A percentile compares a stretch with the other conserved stretches of the same genome.
Conservation (phyloP, 92 coral and sea anemone genomes). For the Epizoanthus ramosus region DNA sequence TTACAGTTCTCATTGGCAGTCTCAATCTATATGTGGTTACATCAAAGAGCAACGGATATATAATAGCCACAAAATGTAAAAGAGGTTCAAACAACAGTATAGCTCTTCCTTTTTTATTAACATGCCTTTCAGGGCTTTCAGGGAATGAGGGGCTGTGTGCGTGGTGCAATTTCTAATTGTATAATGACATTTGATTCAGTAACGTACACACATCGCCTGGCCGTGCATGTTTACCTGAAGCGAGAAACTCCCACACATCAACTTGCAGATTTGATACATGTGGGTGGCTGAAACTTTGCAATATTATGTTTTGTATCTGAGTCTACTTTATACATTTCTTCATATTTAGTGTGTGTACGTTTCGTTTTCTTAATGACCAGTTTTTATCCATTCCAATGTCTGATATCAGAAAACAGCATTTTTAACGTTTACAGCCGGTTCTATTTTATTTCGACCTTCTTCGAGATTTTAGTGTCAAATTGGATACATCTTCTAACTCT, state of each 20-base stretch:
- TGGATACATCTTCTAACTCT: background rate
- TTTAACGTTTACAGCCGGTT: background rate
- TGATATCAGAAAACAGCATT: background rate
- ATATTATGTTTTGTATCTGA: background rate
- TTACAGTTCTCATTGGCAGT: no score
- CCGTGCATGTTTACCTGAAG: background rate
- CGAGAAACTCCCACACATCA: background rate
- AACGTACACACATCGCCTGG: background rate
- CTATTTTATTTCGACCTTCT: background rate
- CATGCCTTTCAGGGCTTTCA: no score
- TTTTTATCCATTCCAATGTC: no score
- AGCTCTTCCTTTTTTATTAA: no score
- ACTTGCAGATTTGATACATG: background rate
- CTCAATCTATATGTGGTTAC: no score
- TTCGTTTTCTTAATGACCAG: no score
- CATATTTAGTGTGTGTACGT: no score
- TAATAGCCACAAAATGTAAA: no score
- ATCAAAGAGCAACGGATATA: no score
- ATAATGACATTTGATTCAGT: background rate
- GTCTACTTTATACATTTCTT: background rate
- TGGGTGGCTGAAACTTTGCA: constrained; percentile 2
- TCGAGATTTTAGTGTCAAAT: background rate
- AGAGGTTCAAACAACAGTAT: no score
- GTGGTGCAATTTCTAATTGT: no score
- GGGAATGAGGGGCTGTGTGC: no score